Evolutionary conservation across 2,797 vertebrate species (phyloP).

Genomic region (Sebastes wilsoni): DNA sequence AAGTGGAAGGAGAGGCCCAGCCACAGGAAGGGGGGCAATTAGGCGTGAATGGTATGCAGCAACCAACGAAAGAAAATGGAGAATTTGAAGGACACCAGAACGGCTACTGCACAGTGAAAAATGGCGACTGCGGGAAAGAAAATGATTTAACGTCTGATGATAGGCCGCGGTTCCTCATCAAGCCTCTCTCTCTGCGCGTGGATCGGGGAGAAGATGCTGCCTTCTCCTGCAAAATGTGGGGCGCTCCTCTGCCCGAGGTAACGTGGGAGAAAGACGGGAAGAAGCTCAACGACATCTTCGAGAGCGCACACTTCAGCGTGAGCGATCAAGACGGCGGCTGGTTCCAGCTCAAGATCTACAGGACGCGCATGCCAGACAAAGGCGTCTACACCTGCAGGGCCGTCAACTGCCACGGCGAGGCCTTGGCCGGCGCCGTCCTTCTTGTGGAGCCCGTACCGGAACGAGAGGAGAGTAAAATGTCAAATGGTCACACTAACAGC

Average conservation of each 20-base stretch:
- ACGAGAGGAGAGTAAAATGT: conserved; percentile 60
- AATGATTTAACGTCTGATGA: conserved; percentile 58
- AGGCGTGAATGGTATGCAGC: conserved; percentile 32
- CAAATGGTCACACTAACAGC: conserved; percentile 60
- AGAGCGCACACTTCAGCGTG: conserved; percentile 88
- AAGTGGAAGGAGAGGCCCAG: conserved; percentile 78
- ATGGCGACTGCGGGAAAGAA: conserved; percentile 25
- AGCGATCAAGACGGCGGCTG: conserved; percentile 81
- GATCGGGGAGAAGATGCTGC: conserved; percentile 88
- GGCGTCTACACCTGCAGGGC: conserved; percentile 95
- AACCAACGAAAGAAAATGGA: conserved; percentile 36
- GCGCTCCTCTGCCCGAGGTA: conserved; percentile 84
- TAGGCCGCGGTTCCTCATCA: conserved; percentile 86
- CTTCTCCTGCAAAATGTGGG: conserved; percentile 89
- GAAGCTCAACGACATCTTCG: conserved; percentile 90
- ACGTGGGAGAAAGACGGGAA: conserved; percentile 94
- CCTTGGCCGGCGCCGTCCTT: conserved; percentile 89
- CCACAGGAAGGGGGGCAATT: conserved; percentile 14
- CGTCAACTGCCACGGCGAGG: conserved; percentile 82
- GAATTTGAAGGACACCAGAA: conserved; percentile 45
- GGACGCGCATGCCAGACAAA: conserved; percentile 86
- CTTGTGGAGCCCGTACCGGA: conserved; percentile 83
- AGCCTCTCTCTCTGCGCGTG: conserved; percentile 87
- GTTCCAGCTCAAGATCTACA: conserved; percentile 89
- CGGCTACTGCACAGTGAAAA: conserved; percentile 39